Conservation (phyloP, 64 coral and sea anemone genomes). For the Astreopora myriophthalma region DNA sequence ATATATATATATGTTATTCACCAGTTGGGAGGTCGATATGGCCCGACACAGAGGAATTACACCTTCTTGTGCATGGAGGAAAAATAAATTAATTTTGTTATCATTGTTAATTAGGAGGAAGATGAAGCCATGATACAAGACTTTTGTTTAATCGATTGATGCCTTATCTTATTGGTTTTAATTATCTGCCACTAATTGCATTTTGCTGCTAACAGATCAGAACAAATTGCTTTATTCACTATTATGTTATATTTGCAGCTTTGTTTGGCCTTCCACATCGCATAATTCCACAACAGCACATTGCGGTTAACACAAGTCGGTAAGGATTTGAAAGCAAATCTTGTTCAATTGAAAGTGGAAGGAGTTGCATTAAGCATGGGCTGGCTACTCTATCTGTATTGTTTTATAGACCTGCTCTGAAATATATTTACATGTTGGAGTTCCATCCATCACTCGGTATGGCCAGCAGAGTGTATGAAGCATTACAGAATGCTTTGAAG, state of each 20-base stretch:
- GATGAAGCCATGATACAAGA: too few relatives aligned
- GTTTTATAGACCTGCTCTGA: slow-evolving; percentile 76
- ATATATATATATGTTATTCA: too few relatives aligned
- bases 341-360: background rate
- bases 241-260: slow-evolving; percentile 19
- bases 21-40: too few relatives aligned
- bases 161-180: too few relatives aligned
- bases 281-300: slow-evolving; percentile 93
- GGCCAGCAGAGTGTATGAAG: slow-evolving; percentile 64
- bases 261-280: slow-evolving; percentile 93
- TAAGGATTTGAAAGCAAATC: background rate
- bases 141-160: too few relatives aligned
- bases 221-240: too few relatives aligned
- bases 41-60: too few relatives aligned
- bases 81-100: too few relatives aligned
- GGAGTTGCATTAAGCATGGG: background rate
- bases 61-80: too few relatives aligned
- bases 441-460: slow-evolving; percentile 96
- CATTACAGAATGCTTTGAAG: slow-evolving; percentile 76
- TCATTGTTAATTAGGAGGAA: too few relatives aligned
- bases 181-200: too few relatives aligned
- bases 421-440: slow-evolving; percentile 95
- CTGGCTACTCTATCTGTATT: background rate
- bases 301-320: slow-evolving; percentile 92
- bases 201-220: too few relatives aligned